Conservation (phyloP, 2,797 vertebrate genomes). For the Jordanella pulchra region DNA sequence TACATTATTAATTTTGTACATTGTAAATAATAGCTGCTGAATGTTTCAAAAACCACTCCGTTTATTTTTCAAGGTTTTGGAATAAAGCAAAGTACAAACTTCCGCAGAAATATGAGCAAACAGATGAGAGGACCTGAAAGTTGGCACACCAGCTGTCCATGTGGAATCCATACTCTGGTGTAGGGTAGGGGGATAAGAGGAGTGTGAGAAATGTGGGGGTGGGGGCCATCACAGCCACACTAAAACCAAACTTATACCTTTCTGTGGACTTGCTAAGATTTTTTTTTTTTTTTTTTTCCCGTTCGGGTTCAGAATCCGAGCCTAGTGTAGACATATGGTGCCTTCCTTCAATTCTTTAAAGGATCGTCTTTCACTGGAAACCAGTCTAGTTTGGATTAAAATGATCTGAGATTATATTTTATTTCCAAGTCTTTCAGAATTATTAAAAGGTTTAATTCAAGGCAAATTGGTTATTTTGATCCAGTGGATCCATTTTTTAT, state of each 20-base stretch:
- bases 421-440: background rate
- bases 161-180: constrained; percentile 74
- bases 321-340: background rate
- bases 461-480: too few species aligned
- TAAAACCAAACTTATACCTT: background rate
- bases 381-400: background rate
- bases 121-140: constrained; percentile 27
- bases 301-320: background rate
- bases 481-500: background rate
- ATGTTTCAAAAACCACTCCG: too few species aligned
- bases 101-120: constrained; percentile 21
- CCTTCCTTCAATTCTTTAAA: background rate
- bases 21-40: background rate
- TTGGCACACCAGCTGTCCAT: constrained; percentile 75
- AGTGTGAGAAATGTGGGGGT: constrained; percentile 76
- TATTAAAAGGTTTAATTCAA: background rate
- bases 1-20: too few species aligned
- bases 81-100: background rate
- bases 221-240: constrained; percentile 25
- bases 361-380: background rate
- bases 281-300: background rate
- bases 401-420: background rate
- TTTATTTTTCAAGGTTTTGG: too few species aligned
- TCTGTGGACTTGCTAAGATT: background rate
- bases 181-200: constrained; percentile 74